phyloP scores from a whole-genome alignment of 30 jellyfish, hydroid and myxozoan genomes.

The Hydra vulgaris region DNA sequence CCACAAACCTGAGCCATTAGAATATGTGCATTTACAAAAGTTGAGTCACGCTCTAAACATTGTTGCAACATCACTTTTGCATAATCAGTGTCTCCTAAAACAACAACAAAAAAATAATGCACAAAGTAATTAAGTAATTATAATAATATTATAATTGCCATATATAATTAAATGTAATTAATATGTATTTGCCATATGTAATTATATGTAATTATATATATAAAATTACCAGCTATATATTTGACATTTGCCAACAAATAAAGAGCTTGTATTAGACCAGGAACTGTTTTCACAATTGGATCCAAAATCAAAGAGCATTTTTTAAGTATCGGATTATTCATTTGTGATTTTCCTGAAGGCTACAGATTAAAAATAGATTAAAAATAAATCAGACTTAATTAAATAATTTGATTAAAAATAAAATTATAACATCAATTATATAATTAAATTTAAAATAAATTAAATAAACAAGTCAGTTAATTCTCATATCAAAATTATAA shows the following conservation, averaged over 20 bases:
- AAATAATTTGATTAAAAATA: too few relatives aligned
- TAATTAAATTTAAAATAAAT: too few relatives aligned
- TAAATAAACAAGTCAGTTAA: too few relatives aligned
- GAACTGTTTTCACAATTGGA: conserved; percentile 82
- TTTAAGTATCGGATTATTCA: conserved; percentile 45
- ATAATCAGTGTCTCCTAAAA: conserved; percentile 73
- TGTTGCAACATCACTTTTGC: conserved; percentile 51
- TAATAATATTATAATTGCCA: too few relatives aligned
- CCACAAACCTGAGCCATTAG: conserved; percentile 99
- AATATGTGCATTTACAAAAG: conserved; percentile 78
- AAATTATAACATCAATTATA: too few relatives aligned
- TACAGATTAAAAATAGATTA: background rate
- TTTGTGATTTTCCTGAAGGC: conserved; percentile 78
- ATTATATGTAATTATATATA: too few relatives aligned
- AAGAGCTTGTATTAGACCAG: conserved; percentile 78
- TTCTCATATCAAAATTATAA: too few relatives aligned
- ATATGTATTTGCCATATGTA: too few relatives aligned
- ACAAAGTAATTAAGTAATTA: background rate
- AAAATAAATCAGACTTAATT: background rate
- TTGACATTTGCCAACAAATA: conserved; percentile 69
- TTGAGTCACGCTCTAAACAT: conserved; percentile 75
- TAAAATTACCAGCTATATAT: conserved; percentile 53
- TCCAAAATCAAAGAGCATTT: conserved; percentile 58
- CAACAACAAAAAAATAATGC: conserved; percentile 2
- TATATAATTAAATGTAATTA: too few relatives aligned